phyloP scores from a whole-genome alignment of 1,140 invertebrate species.

The Acyrthosiphon pisum region DNA sequence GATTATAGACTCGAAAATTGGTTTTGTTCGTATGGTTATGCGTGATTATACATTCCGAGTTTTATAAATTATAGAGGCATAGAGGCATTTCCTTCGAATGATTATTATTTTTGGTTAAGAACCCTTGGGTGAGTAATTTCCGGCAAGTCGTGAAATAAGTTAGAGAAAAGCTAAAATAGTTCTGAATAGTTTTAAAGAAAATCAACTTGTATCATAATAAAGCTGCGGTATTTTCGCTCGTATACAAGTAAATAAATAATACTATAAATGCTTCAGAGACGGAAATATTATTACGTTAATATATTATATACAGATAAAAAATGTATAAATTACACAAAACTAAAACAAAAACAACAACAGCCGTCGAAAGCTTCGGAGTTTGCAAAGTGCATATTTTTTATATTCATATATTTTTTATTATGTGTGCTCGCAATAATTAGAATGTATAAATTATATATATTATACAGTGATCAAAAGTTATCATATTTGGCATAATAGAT shows the following conservation, averaged over 20 bases:
- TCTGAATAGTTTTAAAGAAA: background rate
- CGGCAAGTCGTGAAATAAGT: background rate
- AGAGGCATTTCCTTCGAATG: background rate
- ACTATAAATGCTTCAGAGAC: background rate
- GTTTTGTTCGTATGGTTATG: background rate
- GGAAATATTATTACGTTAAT: background rate
- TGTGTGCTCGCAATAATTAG: background rate
- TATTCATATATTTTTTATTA: background rate
- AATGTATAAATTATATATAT: background rate
- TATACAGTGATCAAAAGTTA: background rate
- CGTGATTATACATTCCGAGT: background rate
- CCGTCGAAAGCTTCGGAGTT: background rate
- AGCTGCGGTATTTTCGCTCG: background rate
- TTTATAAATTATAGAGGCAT: background rate
- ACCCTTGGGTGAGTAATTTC: background rate
- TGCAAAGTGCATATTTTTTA: background rate
- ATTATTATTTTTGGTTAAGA: background rate
- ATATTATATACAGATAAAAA: background rate
- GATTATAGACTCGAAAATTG: background rate
- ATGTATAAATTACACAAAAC: background rate
- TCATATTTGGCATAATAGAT: background rate
- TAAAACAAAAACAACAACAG: slow-evolving; percentile 11
- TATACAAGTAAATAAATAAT: background rate
- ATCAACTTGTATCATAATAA: slow-evolving; percentile 19
- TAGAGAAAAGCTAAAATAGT: background rate